Percentiles rank a stretch among this genome's conserved stretches.
phyloP scores from a whole-genome alignment of 2,113 vertebrate species.

The Scophthalmus maximus region DNA sequence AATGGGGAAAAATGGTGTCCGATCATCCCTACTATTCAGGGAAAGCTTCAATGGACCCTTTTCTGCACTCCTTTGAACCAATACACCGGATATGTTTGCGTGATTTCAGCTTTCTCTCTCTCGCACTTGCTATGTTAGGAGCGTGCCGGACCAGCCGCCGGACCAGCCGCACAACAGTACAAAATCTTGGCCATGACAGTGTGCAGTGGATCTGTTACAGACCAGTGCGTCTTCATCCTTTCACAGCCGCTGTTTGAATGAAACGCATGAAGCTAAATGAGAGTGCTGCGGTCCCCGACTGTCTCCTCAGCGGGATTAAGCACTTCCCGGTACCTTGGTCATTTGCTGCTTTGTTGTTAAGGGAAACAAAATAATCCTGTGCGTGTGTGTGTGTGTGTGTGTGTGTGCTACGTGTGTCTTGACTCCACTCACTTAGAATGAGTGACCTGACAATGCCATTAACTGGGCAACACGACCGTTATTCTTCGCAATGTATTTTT shows the following conservation, averaged over 20 bases:
- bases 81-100: no score
- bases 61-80: no score
- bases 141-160: no score
- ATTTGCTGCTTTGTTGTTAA: constrained; percentile 50
- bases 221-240: constrained; percentile 3
- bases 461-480: constrained; percentile 5
- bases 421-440: constrained; percentile 18
- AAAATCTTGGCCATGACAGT: no score
- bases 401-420: constrained; percentile 1
- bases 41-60: no score
- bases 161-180: no score
- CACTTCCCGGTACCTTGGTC: constrained; percentile 49
- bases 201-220: not conserved
- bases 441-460: constrained; percentile 16
- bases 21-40: no score
- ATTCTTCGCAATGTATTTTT: constrained; percentile 36
- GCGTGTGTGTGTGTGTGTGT: constrained; percentile 6
- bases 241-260: not conserved
- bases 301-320: constrained; percentile 19
- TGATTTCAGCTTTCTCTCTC: no score
- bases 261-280: constrained; percentile 16
- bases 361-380: constrained; percentile 50
- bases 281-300: constrained; percentile 4
- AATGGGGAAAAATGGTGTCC: no score
- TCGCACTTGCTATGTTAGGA: no score